phyloP scores from a whole-genome alignment of 2,888 invertebrate genomes.

The Exocentrus adspersus region DNA sequence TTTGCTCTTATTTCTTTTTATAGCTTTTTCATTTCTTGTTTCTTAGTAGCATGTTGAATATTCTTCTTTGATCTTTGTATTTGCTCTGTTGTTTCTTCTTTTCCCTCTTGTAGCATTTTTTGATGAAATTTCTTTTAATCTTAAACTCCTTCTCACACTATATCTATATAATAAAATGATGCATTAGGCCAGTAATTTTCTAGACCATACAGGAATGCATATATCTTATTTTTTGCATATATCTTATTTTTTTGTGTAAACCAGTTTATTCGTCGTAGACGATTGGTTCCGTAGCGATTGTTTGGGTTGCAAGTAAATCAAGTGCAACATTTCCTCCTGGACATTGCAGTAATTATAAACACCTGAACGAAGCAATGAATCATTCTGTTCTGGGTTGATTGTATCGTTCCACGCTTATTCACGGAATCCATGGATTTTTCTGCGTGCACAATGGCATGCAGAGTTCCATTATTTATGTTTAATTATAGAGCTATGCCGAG shows the following conservation, averaged over 20 bases:
- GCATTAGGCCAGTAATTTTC: too few relatives aligned
- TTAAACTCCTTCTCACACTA: too few relatives aligned
- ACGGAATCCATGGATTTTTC: constrained; percentile 36
- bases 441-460: constrained; percentile 29
- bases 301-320: constrained; percentile 45
- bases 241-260: not conserved
- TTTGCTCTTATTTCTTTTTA: too few relatives aligned
- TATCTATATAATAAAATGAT: too few relatives aligned
- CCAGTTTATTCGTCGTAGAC: not conserved
- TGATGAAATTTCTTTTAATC: too few relatives aligned
- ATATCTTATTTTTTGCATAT: too few relatives aligned
- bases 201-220: too few relatives aligned
- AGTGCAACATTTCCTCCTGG: constrained; percentile 46
- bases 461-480: constrained; percentile 41
- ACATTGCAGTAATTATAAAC: constrained; percentile 48
- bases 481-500: constrained; percentile 33
- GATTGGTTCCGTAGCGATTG: constrained; percentile 9
- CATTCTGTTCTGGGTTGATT: constrained; percentile 47
- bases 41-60: too few relatives aligned
- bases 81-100: too few relatives aligned
- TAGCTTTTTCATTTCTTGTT: too few relatives aligned
- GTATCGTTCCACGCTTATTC: constrained; percentile 40
- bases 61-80: too few relatives aligned
- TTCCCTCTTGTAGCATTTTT: too few relatives aligned
- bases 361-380: constrained; percentile 44